phyloP scores from a whole-genome alignment of 2,888 invertebrate species.

The Nomada flava region DNA sequence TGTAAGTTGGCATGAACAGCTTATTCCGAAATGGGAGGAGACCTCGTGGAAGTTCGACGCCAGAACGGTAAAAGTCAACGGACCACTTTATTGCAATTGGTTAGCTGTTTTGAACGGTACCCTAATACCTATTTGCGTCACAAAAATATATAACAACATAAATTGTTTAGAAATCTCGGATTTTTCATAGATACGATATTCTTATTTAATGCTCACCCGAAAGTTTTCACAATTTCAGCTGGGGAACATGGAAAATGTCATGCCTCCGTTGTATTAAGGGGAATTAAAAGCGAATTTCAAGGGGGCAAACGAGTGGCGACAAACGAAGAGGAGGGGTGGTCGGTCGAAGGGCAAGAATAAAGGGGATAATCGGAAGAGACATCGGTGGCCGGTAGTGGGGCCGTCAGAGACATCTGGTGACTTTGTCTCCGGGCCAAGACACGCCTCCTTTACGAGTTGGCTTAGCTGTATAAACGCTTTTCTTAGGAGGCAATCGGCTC shows the following conservation, averaged over 20 bases:
- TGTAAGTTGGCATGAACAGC: conserved; percentile 12
- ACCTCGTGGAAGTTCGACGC: not conserved
- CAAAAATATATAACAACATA: not conserved
- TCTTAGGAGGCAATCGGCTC: conserved; percentile 70
- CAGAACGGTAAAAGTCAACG: not conserved
- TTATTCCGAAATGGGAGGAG: not conserved
- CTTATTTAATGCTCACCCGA: no score
- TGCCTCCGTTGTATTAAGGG: not conserved
- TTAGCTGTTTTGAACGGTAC: not conserved
- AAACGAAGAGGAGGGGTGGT: conserved; percentile 50
- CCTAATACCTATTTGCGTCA: no score
- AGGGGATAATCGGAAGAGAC: conserved; percentile 75
- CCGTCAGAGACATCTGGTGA: conserved; percentile 76
- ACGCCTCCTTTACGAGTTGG: conserved; percentile 76
- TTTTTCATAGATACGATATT: not conserved
- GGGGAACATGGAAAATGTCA: not conserved
- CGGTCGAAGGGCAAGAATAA: conserved; percentile 51
- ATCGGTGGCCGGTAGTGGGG: conserved; percentile 63
- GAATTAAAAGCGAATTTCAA: conserved; percentile 24
- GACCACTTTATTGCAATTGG: not conserved
- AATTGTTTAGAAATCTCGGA: not conserved
- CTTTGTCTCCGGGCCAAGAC: conserved; percentile 79
- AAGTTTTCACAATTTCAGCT: no score
- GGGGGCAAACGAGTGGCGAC: conserved; percentile 13
- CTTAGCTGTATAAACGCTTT: conserved; percentile 75